Evolutionary conservation across 1,140 invertebrate genomes (phyloP).

Genomic region (Carposina sasakii): DNA sequence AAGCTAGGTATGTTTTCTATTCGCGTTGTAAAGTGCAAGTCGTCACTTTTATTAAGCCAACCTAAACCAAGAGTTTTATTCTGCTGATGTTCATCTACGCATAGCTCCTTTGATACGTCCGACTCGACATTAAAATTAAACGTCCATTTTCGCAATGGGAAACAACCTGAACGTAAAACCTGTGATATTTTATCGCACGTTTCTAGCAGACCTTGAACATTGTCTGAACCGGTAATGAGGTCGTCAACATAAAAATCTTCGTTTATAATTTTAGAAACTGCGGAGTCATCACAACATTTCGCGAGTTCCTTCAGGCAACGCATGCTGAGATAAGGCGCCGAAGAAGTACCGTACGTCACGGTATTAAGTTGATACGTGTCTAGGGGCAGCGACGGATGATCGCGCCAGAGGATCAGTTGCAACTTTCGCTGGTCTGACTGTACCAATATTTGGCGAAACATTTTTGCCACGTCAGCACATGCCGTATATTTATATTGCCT

Average conservation of each 20-base stretch:
- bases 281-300: background rate
- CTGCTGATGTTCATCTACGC: background rate
- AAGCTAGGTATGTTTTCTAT: background rate
- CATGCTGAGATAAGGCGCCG: background rate
- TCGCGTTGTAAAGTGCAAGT: too few relatives aligned
- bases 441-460: slow-evolving; percentile 2
- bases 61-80: slow-evolving; percentile 4
- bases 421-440: background rate
- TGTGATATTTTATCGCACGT: too few relatives aligned
- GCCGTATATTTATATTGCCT: background rate
- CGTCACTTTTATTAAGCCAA: background rate
- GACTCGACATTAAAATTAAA: background rate
- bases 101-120: background rate
- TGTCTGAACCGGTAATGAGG: background rate
- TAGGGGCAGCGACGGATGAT: background rate
- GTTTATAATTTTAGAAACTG: background rate
- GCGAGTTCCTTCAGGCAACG: background rate
- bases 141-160: slow-evolving; percentile 6
- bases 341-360: background rate
- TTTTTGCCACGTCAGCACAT: background rate
- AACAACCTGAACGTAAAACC: too few relatives aligned
- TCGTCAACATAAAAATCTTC: slow-evolving; percentile 4
- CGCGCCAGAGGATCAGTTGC: background rate
- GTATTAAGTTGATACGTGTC: background rate
- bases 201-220: background rate